These are phyloP conservation scores for Notarius lentiginosus DNA, from an alignment of 2,113 vertebrate genomes.

Conservation along the genomic window DNA sequence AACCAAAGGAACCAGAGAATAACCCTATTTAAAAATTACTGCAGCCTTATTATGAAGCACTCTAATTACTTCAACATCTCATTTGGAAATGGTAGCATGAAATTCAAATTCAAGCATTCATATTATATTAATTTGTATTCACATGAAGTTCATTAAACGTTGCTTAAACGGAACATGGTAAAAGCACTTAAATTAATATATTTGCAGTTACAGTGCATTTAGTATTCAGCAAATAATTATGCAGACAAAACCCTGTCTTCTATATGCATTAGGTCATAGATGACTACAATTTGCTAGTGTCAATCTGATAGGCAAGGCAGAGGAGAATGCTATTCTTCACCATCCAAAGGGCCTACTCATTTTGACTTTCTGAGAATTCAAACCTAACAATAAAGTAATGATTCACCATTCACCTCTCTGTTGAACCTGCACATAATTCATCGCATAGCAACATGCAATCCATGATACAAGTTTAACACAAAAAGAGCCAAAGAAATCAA, in stretches of 20 bases:
- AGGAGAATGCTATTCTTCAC: background rate
- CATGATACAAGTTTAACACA: background rate
- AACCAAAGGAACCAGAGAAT: background rate
- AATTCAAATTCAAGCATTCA: background rate
- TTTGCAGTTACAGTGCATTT: background rate
- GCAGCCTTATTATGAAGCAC: background rate
- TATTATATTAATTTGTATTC: background rate
- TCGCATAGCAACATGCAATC: background rate
- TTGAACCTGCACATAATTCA: background rate
- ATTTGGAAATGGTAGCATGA: background rate
- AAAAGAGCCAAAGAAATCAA: background rate
- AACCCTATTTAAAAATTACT: background rate
- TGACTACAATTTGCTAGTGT: background rate
- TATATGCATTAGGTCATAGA: background rate
- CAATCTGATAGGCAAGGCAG: background rate
- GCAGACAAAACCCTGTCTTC: background rate
- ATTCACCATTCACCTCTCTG: background rate
- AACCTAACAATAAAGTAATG: background rate
- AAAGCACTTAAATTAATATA: background rate
- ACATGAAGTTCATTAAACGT: background rate
- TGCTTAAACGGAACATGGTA: background rate
- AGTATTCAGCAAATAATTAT: background rate
- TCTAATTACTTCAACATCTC: background rate
- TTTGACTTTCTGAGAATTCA: background rate
- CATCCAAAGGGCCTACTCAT: background rate